Conservation (phyloP, 2,113 vertebrate species). For the Cephalopholis sonnerati region DNA sequence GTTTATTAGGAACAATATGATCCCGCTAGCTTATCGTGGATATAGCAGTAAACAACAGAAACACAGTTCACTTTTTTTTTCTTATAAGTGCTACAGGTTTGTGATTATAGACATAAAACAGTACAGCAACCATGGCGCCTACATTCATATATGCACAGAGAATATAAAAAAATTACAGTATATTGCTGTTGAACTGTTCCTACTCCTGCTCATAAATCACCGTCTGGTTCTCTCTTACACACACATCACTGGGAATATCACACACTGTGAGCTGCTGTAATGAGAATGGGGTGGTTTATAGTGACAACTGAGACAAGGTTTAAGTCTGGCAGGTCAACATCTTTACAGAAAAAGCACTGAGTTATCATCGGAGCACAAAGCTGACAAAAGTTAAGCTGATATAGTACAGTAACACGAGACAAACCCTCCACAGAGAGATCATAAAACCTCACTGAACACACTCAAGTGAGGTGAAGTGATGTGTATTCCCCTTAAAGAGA, state of each 20-base stretch:
- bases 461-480: conserved; percentile 44
- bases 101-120: conserved; percentile 81
- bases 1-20: conserved; percentile 84
- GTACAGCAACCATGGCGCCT: conserved; percentile 81
- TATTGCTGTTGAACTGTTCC: conserved; percentile 77
- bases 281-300: conserved; percentile 31
- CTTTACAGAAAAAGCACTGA: conserved; percentile 63
- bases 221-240: conserved; percentile 31
- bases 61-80: conserved; percentile 76
- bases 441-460: conserved; percentile 45
- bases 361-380: conserved; percentile 62
- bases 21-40: conserved; percentile 82
- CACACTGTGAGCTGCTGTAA: conserved; percentile 45
- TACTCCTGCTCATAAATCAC: conserved; percentile 46
- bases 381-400: conserved; percentile 62
- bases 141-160: conserved; percentile 83
- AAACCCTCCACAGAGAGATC: conserved; percentile 58
- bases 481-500: conserved; percentile 32
- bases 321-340: conserved; percentile 53
- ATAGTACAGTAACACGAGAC: conserved; percentile 70
- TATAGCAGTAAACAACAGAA: conserved; percentile 84
- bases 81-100: conserved; percentile 83
- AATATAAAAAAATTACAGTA: conserved; percentile 76
- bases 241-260: conserved; percentile 38
- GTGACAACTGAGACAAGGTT: conserved; percentile 49